phyloP scores from a whole-genome alignment of 2,797 vertebrate genomes.

The Myotis myotis region DNA sequence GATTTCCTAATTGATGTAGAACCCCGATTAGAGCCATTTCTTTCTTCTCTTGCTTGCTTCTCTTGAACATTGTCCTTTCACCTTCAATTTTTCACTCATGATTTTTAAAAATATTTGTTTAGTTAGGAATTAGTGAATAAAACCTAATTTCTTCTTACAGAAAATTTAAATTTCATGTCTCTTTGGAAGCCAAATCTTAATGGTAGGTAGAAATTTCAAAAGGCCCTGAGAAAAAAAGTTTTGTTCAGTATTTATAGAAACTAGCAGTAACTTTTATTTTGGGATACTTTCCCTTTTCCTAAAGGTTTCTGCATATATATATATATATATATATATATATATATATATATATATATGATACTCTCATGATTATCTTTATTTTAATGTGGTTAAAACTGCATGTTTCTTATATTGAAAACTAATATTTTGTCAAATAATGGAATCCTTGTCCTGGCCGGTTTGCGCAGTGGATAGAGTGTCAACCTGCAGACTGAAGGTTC shows the following conservation, averaged over 20 bases:
- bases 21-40: not conserved
- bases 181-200: not conserved
- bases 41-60: not conserved
- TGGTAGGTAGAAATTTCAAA: slow-evolving; percentile 23
- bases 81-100: not conserved
- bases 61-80: not conserved
- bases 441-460: not conserved
- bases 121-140: slow-evolving; percentile 3
- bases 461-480: no score
- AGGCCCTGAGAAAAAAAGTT: not conserved
- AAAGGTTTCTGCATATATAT: not conserved
- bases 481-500: no score
- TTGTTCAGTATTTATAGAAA: slow-evolving; percentile 35
- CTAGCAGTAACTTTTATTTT: not conserved
- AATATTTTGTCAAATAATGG: not conserved
- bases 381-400: slow-evolving; percentile 12
- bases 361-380: slow-evolving; percentile 31
- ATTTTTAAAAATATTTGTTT: not conserved
- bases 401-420: slow-evolving; percentile 22
- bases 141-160: not conserved
- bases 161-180: slow-evolving; percentile 5
- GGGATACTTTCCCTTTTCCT: not conserved
- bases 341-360: not conserved
- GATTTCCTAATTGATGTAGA: not conserved
- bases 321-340: not conserved